phyloP scores from a whole-genome alignment of 2,797 vertebrate genomes.

The Acrocephalus scirpaceus region DNA sequence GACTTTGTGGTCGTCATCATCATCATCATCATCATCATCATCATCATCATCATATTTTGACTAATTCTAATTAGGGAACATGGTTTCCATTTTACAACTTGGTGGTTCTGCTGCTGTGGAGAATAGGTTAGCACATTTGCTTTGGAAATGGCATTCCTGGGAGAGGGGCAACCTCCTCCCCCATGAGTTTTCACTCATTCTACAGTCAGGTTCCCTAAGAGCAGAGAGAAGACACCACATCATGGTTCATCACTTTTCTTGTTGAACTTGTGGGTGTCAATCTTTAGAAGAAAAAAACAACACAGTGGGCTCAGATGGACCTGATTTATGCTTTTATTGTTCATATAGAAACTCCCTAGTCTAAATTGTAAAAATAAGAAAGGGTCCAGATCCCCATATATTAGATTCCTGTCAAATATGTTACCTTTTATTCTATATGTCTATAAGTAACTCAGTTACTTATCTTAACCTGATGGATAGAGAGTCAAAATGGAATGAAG shows the following conservation, averaged over 20 bases:
- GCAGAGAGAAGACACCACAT: neutral
- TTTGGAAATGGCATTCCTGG: neutral
- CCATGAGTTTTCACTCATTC: neutral
- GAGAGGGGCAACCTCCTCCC: neutral
- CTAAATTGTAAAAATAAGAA: neutral
- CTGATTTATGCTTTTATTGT: neutral
- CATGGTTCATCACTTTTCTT: neutral
- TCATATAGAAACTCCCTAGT: neutral
- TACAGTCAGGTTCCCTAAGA: neutral
- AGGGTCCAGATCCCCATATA: neutral
- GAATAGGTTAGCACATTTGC: fast-evolving
- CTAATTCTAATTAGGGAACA: neutral
- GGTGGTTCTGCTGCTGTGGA: neutral
- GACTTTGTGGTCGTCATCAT: neutral
- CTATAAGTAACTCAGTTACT: neutral
- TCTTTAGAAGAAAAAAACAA: neutral
- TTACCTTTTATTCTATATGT: neutral
- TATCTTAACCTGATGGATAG: neutral
- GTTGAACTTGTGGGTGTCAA: fast-evolving
- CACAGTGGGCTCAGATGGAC: neutral
- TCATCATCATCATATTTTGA: neutral
- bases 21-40: fast-evolving
- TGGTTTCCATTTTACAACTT: neutral
- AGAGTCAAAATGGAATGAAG: neutral
- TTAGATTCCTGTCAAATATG: neutral